Evolutionary conservation across 2,888 invertebrate genomes (phyloP), one percentile per base, ranked within the genome.

Genomic region (Drepanosiphum platanoidis): DNA sequence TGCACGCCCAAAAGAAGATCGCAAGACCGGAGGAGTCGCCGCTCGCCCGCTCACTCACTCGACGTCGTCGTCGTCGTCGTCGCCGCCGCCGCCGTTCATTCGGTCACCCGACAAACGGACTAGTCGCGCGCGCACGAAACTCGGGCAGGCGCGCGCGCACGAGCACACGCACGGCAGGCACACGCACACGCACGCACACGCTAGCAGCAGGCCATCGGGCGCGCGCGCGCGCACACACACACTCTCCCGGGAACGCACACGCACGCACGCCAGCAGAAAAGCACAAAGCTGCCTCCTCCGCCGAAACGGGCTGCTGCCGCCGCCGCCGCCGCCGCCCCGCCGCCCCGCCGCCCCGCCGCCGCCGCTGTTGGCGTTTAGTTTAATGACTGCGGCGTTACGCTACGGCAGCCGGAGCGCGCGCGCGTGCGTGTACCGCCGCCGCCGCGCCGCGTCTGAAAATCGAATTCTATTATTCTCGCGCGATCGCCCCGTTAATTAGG

Each of bases 21-120:
- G 27, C 46, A 42, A 72, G 72, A 39, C 72, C 32, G 74, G 74
- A 52, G 74, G 74, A 71, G 30, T 52, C 71, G 52, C 52, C 70
- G 80, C 27, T 70, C 52, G 79, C 52, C 32, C 79, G 46, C 68
- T 79, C 78, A 66, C 78, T 78, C 78, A 32, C n/a, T 27, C n/a
- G 32, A 30, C 30, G 32, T 18, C 52, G 52, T 22, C 52, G 39
- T 9, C 39, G 39, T 9, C 34, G 77, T 22, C 78, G 42, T 42
- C 58, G 9, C 52, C 34, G 27, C 5, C 15, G 30, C 64, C 34
- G 27, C 32, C 13, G 27, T 27, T 42, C 42, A 42, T 42, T 52
- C 52, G 52, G 52, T 68, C 34, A 22, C 34, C 58, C 15, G 34
- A 39, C 46, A 52, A 46, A 52, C 34, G 58, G 72, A 30, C 30